phyloP scores from a whole-genome alignment of 2,797 vertebrate species.

The Gymnoscopelus microlampas region DNA sequence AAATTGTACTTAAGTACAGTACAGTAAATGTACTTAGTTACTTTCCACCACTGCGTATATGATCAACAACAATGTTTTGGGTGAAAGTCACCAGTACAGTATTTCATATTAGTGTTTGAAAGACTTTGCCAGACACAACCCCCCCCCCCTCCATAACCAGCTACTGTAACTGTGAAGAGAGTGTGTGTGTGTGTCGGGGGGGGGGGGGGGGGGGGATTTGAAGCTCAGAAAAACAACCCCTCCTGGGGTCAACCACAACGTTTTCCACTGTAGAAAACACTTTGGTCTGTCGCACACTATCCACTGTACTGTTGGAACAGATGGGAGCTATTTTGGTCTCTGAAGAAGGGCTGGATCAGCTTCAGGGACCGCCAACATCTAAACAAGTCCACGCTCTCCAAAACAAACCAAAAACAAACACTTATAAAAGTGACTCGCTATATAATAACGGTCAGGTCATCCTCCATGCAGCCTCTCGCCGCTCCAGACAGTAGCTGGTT shows the following conservation, averaged over 20 bases:
- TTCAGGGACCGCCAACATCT: conserved; percentile 59
- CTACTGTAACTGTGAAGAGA: conserved; percentile 43
- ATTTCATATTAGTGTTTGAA: conserved; percentile 20
- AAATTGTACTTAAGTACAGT: no score
- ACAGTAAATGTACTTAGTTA: no score
- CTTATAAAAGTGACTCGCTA: background rate
- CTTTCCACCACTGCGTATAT: background rate
- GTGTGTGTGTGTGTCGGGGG: background rate
- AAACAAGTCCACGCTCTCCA: conserved; percentile 64
- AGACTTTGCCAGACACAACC: conserved; percentile 14
- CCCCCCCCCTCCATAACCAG: conserved; percentile 11
- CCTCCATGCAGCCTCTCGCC: background rate
- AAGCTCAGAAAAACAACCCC: conserved; percentile 21
- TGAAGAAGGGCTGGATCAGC: conserved; percentile 38
- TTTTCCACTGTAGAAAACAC: conserved; percentile 56
- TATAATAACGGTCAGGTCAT: background rate
- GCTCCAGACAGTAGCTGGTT: background rate
- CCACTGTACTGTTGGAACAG: conserved; percentile 48
- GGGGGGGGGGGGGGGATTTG: background rate
- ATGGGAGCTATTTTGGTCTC: conserved; percentile 63
- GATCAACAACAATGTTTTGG: conserved; percentile 28
- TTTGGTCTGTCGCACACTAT: conserved; percentile 45
- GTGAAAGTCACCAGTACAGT: conserved; percentile 37
- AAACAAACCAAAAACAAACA: conserved; percentile 61
- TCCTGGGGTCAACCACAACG: conserved; percentile 33